These are phyloP conservation scores for Lordiphosa stackelbergi DNA, from an alignment of 1,140 invertebrate genomes.

Conservation along the genomic window DNA sequence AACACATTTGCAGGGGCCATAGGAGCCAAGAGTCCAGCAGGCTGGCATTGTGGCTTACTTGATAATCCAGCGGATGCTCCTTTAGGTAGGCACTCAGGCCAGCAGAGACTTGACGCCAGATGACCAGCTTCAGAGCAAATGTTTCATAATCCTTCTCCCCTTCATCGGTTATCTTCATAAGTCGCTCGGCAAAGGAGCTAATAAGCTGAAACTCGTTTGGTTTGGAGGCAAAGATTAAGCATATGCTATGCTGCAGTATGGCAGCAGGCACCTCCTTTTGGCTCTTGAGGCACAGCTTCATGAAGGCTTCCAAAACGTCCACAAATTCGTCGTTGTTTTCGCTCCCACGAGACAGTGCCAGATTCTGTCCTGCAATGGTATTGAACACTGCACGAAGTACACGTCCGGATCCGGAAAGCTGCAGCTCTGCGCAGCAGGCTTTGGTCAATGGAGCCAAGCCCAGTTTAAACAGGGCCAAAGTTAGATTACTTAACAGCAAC, in stretches of 20 bases:
- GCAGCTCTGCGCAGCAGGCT: constrained; percentile 41
- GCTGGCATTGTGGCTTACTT: constrained; percentile 37
- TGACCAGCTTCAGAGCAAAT: constrained; percentile 51
- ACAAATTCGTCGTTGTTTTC: constrained; percentile 23
- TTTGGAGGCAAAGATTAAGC: constrained; percentile 32
- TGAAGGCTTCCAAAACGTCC: constrained; percentile 45
- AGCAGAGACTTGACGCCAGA: constrained; percentile 54
- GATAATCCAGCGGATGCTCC: constrained; percentile 52
- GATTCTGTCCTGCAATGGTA: constrained; percentile 31
- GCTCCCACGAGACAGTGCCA: constrained; percentile 17
- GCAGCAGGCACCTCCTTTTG: constrained; percentile 37
- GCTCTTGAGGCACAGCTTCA: constrained; percentile 46
- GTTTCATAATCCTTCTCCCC: constrained; percentile 67
- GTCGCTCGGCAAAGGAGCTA: constrained; percentile 37
- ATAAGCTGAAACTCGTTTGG: constrained; percentile 43
- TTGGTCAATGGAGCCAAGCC: constrained; percentile 36
- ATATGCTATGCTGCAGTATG: constrained; percentile 49
- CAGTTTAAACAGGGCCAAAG: constrained; percentile 52
- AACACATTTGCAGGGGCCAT: constrained; percentile 60
- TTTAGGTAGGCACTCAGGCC: constrained; percentile 45
- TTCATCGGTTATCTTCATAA: constrained; percentile 38
- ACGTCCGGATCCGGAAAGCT: constrained; percentile 27
- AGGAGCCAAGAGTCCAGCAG: constrained; percentile 61
- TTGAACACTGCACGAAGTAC: constrained; percentile 53
- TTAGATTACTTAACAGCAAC: constrained; percentile 46